Conservation (phyloP, 2,888 invertebrate species). For the Eupsilia transversa region DNA sequence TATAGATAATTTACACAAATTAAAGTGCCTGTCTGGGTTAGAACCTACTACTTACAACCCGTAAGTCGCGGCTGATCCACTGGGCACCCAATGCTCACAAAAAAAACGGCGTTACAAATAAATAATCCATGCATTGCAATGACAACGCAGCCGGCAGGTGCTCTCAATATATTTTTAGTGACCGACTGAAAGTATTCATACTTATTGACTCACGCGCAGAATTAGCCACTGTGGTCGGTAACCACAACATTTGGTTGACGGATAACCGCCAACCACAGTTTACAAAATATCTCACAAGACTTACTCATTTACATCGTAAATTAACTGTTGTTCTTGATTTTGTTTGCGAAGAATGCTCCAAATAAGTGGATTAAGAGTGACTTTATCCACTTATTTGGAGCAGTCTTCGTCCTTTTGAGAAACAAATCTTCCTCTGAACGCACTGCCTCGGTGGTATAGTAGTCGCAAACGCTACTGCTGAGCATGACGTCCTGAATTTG, state of each 20-base stretch:
- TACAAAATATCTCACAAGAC: constrained; percentile 1
- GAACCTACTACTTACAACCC: neutral
- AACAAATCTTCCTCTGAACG: neutral
- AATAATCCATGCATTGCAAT: constrained; percentile 15
- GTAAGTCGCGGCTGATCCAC: neutral
- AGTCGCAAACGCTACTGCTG: neutral
- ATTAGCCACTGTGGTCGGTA: constrained; percentile 21
- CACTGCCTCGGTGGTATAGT: neutral
- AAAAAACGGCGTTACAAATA: constrained; percentile 10
- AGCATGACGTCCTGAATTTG: neutral
- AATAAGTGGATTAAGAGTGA: no score
- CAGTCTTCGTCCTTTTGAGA: neutral
- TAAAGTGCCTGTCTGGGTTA: neutral
- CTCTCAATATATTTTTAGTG: constrained; percentile 50
- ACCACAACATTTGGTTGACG: constrained; percentile 29
- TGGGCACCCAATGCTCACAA: neutral
- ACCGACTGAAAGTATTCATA: constrained; percentile 47
- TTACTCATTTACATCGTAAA: constrained; percentile 2
- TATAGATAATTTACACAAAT: neutral
- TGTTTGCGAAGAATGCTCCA: no score
- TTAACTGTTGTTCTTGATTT: neutral
- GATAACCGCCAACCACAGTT: neutral
- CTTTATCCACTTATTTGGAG: neutral
- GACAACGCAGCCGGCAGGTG: constrained; percentile 39
- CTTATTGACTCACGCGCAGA: constrained; percentile 46